Percentiles rank a stretch among this genome's conserved stretches.
Conservation (phyloP, 2,888 invertebrate genomes). For the Polia nebulosa region DNA sequence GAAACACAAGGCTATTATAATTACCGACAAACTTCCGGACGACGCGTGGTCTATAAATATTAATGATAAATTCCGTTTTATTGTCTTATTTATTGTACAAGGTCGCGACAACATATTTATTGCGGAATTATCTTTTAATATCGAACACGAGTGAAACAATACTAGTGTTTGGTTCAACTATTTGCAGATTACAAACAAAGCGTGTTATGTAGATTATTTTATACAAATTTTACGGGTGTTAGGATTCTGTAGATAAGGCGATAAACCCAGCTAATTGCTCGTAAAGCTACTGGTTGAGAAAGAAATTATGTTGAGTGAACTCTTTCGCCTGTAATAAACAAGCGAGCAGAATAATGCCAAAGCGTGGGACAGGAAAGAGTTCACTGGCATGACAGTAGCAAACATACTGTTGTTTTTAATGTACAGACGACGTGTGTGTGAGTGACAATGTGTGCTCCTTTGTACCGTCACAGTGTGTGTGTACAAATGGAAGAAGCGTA, state of each 20-base stretch:
- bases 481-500: constrained; percentile 3
- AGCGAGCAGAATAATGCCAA: constrained; percentile 5
- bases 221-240: constrained; percentile 39
- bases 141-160: neutral
- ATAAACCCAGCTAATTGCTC: constrained; percentile 70
- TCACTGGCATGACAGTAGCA: constrained; percentile 50
- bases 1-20: constrained; percentile 39
- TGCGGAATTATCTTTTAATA: constrained; percentile 13
- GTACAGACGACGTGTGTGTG: neutral
- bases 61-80: constrained; percentile 49
- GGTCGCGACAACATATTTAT: constrained; percentile 23
- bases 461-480: constrained; percentile 19
- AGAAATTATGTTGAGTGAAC: constrained; percentile 48
- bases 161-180: neutral
- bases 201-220: constrained; percentile 25
- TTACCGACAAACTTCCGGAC: constrained; percentile 37
- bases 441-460: constrained; percentile 2
- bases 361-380: constrained; percentile 51
- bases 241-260: constrained; percentile 65
- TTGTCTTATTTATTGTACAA: constrained; percentile 43
- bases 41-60: constrained; percentile 44
- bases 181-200: constrained; percentile 25
- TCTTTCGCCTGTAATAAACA: constrained; percentile 49
- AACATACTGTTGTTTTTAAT: constrained; percentile 36
- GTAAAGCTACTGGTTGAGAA: constrained; percentile 62